Conservation (phyloP, 1,140 invertebrate species). For the Macrosteles quadrilineatus region DNA sequence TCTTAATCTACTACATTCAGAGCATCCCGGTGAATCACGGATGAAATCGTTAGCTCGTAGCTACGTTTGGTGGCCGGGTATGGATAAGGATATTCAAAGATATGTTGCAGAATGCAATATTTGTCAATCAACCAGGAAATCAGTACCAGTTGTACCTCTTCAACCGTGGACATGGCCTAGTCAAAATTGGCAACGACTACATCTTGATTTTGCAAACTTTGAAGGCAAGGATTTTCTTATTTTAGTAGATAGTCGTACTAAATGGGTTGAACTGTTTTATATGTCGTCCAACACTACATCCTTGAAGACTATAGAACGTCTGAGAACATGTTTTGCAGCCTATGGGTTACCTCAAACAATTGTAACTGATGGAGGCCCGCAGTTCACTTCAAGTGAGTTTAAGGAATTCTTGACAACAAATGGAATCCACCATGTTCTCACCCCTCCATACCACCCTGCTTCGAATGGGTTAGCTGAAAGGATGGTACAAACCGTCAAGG, state of each 20-base stretch:
- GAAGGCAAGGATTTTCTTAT: too few species aligned
- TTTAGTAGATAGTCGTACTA: slow-evolving; percentile 46
- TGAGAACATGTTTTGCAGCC: slow-evolving; percentile 36
- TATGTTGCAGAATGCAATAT: slow-evolving; percentile 25
- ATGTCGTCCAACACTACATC: slow-evolving; percentile 1
- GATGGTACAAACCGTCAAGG: slow-evolving; percentile 40
- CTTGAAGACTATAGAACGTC: not conserved
- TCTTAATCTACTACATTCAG: slow-evolving; percentile 47
- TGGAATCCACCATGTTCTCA: slow-evolving; percentile 37
- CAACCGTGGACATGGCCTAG: not conserved
- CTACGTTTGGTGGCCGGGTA: slow-evolving; percentile 49
- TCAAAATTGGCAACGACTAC: not conserved
- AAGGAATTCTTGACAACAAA: slow-evolving; percentile 36
- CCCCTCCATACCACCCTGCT: slow-evolving; percentile 40
- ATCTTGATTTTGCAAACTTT: slow-evolving; percentile 10
- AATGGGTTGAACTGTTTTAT: slow-evolving; percentile 49
- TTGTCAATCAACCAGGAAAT: slow-evolving; percentile 31
- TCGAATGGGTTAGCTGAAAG: slow-evolving; percentile 44
- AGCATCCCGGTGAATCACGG: slow-evolving; percentile 44
- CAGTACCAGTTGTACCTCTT: not conserved
- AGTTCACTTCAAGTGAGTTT: slow-evolving; percentile 41
- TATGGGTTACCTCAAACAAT: slow-evolving; percentile 38
- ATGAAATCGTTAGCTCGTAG: slow-evolving; percentile 50
- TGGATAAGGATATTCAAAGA: slow-evolving; percentile 46
- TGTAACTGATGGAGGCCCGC: slow-evolving; percentile 43